phyloP scores from a whole-genome alignment of 2,797 vertebrate species.

The Cichlasoma orientale region DNA sequence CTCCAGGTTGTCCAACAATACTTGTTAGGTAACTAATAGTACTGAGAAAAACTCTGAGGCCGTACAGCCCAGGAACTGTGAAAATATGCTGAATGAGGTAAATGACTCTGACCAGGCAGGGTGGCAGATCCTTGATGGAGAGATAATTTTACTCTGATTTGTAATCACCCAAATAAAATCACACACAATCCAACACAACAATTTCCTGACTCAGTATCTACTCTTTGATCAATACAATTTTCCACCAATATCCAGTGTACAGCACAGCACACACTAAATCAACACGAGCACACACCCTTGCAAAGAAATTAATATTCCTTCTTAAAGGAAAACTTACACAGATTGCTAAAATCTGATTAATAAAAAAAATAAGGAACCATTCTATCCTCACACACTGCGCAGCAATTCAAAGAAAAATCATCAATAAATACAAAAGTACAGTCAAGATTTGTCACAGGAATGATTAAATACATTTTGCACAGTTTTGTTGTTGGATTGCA shows the following conservation, averaged over 20 bases:
- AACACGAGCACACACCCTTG: neutral
- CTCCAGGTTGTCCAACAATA: neutral
- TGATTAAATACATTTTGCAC: rapidly evolving
- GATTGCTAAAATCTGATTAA: neutral
- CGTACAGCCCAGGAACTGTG: neutral
- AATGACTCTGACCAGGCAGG: neutral
- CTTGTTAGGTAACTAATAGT: neutral
- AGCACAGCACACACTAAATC: neutral
- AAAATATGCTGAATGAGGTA: too few relatives aligned
- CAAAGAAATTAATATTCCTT: neutral
- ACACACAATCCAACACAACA: neutral
- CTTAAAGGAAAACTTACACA: neutral
- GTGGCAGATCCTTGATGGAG: slow-evolving; percentile 27
- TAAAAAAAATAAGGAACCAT: too few relatives aligned
- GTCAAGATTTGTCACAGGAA: neutral
- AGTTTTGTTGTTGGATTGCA: neutral
- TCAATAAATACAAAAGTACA: neutral
- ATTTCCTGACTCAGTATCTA: neutral
- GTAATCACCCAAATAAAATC: slow-evolving; percentile 24
- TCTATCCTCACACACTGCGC: neutral
- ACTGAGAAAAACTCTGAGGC: neutral
- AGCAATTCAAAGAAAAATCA: neutral
- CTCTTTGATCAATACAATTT: neutral
- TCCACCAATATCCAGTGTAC: neutral
- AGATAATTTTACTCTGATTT: slow-evolving; percentile 39